Evolutionary conservation across 2,888 invertebrate genomes (phyloP), one percentile per base, ranked within the genome.

Genomic region (Pollenia griseotomentosa): DNA sequence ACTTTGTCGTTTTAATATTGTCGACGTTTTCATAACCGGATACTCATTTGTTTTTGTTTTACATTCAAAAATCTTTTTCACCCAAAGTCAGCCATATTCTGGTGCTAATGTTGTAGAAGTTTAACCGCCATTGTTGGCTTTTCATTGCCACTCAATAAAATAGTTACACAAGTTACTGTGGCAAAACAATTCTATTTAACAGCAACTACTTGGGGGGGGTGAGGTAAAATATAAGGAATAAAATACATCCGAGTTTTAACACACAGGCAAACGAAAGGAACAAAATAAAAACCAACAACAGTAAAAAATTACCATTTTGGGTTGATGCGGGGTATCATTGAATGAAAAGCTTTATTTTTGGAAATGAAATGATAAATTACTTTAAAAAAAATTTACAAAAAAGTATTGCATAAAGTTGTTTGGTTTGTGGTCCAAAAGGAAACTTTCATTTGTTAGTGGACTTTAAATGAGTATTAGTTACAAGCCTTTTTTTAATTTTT

Each of bases 1-100:
- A 93, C 92, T 92, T 92, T 92, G 92, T 91, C 92, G 91, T 92
- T 92, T 92, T 91, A 91, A 92, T 93, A 93, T 92, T 88, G 84
- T 85, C 80, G 55, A 86, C 88, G 82, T 75, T 83, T 85, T 79
- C 88, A 79, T 90, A 90, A 90, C 88, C 91, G 91, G 91, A 92
- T 91, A 89, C 91, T 90, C 90, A 90, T 92, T 77, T 92, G 91
- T 90, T 91, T 91, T 91, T 90, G 77, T 51, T 53, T 70, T 55
- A 65, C 51, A 82, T 61, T 68, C 55, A 77, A 59, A 51, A 19
- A 16, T 57, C 19, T 19, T 70, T 48, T 55, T 71, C 12, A 4
- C 4, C 44, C 9, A 74, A 59, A 75, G 10, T 74, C 78, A 70
- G 81, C 77, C 87, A 84, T 80, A 86, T 83, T 85, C 44, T 77